A percentile compares a stretch with the other conserved stretches of the same genome.
Conservation (phyloP, 2,113 vertebrate genomes). For the Heptranchias perlo region DNA sequence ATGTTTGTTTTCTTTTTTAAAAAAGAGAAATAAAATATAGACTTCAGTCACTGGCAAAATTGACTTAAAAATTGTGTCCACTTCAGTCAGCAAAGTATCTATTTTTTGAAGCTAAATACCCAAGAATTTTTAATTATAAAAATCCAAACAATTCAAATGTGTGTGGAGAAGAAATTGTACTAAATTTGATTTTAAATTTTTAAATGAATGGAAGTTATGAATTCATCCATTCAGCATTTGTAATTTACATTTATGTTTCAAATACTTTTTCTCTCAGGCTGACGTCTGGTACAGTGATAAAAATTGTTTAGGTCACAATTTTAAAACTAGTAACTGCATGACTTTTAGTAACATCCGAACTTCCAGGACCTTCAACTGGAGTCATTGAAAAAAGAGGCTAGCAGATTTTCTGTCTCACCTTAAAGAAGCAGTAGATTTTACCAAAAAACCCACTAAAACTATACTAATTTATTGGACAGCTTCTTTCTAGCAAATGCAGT, state of each 20-base stretch:
- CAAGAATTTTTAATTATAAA: background rate
- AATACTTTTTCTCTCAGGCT: background rate
- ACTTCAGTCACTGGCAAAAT: background rate
- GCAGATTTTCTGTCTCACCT: background rate
- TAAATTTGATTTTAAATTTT: background rate
- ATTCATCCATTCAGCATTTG: background rate
- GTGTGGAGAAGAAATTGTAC: background rate
- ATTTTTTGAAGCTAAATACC: background rate
- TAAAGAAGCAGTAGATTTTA: background rate
- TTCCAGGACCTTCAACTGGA: background rate
- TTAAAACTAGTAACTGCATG: background rate
- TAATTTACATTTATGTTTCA: background rate
- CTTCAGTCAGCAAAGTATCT: background rate
- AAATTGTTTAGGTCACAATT: background rate
- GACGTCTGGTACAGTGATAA: background rate
- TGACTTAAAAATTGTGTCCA: background rate
- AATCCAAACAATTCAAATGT: background rate
- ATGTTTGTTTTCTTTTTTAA: background rate
- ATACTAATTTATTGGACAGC: background rate
- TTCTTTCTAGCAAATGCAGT: background rate
- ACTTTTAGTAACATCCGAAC: background rate
- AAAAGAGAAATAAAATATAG: background rate
- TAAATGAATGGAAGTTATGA: background rate
- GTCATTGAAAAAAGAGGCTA: background rate
- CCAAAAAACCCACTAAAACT: background rate